A percentile compares a stretch with the other conserved stretches of the same genome.
phyloP scores from a whole-genome alignment of 2,888 invertebrate genomes.

The Drosophila austrosaltans region DNA sequence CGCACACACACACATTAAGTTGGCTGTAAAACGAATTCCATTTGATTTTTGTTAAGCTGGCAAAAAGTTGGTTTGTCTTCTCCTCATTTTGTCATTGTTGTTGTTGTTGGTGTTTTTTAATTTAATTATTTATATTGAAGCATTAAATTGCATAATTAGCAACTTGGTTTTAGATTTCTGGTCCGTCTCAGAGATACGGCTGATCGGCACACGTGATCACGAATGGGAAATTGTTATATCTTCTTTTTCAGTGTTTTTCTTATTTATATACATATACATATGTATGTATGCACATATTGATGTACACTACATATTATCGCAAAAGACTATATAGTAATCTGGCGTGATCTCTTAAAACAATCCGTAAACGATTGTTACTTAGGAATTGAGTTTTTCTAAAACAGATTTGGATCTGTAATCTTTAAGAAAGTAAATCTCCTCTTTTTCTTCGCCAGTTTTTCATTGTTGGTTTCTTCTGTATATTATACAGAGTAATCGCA shows the following conservation, averaged over 20 bases:
- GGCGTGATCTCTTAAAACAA: too few relatives aligned
- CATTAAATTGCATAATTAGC: slow-evolving; percentile 76
- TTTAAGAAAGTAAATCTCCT: too few relatives aligned
- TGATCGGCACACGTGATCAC: neutral
- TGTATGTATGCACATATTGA: too few relatives aligned
- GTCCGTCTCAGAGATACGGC: neutral
- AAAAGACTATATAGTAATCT: too few relatives aligned
- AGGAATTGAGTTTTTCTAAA: too few relatives aligned
- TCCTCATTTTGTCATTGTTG: neutral
- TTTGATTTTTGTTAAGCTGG: slow-evolving; percentile 50
- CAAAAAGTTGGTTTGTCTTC: slow-evolving; percentile 28
- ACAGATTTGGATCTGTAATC: too few relatives aligned
- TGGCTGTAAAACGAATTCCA: slow-evolving; percentile 23
- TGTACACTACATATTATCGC: too few relatives aligned
- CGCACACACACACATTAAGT: slow-evolving; percentile 5
- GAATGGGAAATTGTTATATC: neutral
- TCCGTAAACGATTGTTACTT: too few relatives aligned
- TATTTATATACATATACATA: too few relatives aligned
- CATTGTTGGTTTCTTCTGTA: neutral
- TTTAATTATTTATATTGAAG: slow-evolving; percentile 46
- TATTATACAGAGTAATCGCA: neutral
- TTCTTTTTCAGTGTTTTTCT: neutral
- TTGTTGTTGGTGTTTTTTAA: neutral
- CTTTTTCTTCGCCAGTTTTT: neutral
- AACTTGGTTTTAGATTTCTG: slow-evolving; percentile 42